These are phyloP conservation scores for Metridium senile DNA, from an alignment of 92 coral and sea anemone genomes.

Conservation along the genomic window DNA sequence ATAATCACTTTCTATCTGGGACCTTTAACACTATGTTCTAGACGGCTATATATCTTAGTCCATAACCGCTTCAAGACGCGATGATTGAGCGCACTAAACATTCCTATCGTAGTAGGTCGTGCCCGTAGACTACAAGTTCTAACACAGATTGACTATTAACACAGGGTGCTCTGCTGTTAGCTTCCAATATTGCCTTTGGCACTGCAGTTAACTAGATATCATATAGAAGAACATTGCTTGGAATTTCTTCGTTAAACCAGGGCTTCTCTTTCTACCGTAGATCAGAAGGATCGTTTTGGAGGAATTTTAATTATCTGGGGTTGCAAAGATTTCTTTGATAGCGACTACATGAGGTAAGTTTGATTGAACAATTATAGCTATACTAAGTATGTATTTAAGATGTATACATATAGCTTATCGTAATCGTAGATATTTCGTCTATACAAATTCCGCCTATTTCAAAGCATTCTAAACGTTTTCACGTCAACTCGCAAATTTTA, in stretches of 20 bases:
- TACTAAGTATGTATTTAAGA: background rate
- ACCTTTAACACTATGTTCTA: background rate
- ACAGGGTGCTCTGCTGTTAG: background rate
- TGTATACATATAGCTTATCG: background rate
- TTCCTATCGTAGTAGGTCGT: constrained; percentile 18
- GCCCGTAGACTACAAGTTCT: background rate
- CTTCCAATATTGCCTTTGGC: background rate
- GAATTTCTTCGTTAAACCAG: background rate
- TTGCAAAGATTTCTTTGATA: background rate
- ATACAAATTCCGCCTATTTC: too few species aligned
- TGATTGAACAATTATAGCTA: background rate
- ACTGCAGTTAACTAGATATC: background rate
- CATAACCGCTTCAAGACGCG: background rate
- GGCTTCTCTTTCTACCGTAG: background rate
- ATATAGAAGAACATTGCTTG: background rate
- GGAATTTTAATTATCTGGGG: background rate
- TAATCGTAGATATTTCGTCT: too few species aligned
- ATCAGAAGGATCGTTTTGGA: background rate
- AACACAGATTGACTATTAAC: background rate
- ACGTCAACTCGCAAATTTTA: too few species aligned
- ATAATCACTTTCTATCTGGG: background rate
- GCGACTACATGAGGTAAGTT: background rate
- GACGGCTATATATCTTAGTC: background rate
- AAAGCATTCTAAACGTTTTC: too few species aligned
- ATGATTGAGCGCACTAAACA: background rate